These are phyloP conservation scores for Muscidifurax raptorellus DNA, from an alignment of 1,140 invertebrate genomes.

Conservation along the genomic window DNA sequence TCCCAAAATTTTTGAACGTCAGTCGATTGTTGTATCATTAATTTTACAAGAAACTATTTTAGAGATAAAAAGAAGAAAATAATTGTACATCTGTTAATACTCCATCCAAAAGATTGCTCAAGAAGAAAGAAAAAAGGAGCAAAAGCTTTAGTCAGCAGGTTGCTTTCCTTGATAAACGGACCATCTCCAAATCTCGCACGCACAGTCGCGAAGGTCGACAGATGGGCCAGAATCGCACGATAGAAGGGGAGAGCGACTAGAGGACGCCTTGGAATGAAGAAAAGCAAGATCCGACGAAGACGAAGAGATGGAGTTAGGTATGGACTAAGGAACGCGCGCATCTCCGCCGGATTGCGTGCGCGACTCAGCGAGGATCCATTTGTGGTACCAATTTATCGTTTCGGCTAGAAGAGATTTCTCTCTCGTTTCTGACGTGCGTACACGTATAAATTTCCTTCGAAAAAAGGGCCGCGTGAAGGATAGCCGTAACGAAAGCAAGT, in stretches of 20 bases:
- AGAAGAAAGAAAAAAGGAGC: background rate
- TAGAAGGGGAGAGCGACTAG: background rate
- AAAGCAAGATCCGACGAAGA: background rate
- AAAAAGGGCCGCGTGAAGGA: background rate
- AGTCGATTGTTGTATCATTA: no score
- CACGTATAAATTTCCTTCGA: background rate
- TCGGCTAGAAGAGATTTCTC: background rate
- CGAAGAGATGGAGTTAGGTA: background rate
- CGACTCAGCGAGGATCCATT: slow-evolving; percentile 32
- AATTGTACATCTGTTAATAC: no score
- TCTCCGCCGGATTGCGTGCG: slow-evolving; percentile 47
- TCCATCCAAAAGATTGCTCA: no score
- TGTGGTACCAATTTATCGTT: slow-evolving; percentile 48
- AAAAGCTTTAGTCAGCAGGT: background rate
- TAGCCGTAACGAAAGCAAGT: background rate
- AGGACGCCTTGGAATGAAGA: background rate
- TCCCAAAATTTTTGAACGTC: no score
- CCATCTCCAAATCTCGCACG: background rate
- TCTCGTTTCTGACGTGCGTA: background rate
- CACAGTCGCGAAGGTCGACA: background rate
- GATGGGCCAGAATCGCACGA: background rate
- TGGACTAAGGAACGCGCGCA: background rate
- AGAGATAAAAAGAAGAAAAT: no score
- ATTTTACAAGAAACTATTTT: no score
- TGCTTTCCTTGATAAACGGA: background rate